These are phyloP conservation scores for Monoplex corrugatus DNA, from an alignment of 2,888 invertebrate genomes.

Conservation along the genomic window DNA sequence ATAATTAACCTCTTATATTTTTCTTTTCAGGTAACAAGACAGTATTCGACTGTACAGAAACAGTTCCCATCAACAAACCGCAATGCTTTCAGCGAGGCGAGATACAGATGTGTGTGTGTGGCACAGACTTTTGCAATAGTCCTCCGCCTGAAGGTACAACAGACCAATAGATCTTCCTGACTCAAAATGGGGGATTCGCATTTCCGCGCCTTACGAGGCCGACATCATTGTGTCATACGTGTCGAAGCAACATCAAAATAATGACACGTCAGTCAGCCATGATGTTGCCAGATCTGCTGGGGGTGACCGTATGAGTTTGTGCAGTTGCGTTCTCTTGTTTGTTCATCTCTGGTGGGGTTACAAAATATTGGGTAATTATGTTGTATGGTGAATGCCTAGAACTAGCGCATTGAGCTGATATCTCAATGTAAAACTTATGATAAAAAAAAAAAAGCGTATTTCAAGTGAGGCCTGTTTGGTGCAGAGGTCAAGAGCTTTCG, in stretches of 20 bases:
- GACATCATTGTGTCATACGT: neutral
- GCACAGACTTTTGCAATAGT: conserved; percentile 3
- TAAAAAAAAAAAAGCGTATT: too few species aligned
- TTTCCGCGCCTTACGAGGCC: neutral
- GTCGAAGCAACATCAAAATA: neutral
- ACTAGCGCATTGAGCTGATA: too few species aligned
- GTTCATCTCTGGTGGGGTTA: neutral
- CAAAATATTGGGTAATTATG: too few species aligned
- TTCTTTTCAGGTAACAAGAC: neutral
- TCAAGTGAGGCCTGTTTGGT: too few species aligned
- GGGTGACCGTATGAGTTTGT: neutral
- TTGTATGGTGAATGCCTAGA: too few species aligned
- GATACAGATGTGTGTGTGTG: neutral
- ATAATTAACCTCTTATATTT: neutral
- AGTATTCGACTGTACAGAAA: conserved; percentile 16
- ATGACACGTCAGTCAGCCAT: neutral
- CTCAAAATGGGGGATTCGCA: neutral
- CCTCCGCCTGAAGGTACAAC: neutral
- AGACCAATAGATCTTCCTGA: neutral
- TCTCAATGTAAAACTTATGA: too few species aligned
- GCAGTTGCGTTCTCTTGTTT: neutral
- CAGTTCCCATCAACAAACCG: neutral
- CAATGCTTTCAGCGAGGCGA: neutral
- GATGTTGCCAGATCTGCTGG: neutral
- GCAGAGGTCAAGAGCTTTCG: too few species aligned